Base-by-base conservation (phyloP, 2,113 vertebrate species). In the Gnathonemus echidnorhynchus region DNA sequence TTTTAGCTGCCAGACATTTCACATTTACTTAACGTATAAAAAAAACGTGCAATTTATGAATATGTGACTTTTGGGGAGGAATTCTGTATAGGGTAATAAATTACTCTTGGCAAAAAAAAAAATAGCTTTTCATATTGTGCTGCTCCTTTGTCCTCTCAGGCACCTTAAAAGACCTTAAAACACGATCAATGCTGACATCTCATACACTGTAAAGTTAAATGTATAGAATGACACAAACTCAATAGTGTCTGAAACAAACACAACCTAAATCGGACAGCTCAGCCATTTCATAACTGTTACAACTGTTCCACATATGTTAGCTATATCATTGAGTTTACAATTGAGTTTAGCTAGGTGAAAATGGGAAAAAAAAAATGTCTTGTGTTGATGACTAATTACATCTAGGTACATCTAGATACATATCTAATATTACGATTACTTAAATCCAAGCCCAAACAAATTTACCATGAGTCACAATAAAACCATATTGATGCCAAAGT, bases 41-140 rank as follows among this genome's bases (percentile, higher is more conserved):
- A 53, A 87, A 87, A 90, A 86, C 21, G 11, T 86, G 85, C 85
- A 86, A 39, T 31, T 87, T 50, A 39, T 53, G 31, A 87, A 87
- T 87, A 87, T 39, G 27, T 87, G n/a, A 53, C 86, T 87, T 87
- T 87, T 87, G n/a, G 86, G 86, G 50, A 39, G n/a, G 86, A 48
- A 86, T 86, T 86, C 84, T 48, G 24, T 50, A 86, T 31, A 39
- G 86, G 50, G 27, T 87, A 53, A 52, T 56, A 52, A 87, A 87
- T 56, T 53, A 87, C 86, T 87, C 49, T 87, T 31, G 50, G 86
- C 86, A 53, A 87, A 85, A 48, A 83, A 80, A 42, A 45, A 85
- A 85, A 24, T 10, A 27, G 83, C 45, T 48, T 85, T 85, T 19
- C 7, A 87, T 48, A 7, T 87, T 21, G 13, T 19, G 50, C 50